A percentile compares a stretch with the other conserved stretches of the same genome.
Conservation (phyloP, 2,113 vertebrate species). For the Entomyzon cyanotis region DNA sequence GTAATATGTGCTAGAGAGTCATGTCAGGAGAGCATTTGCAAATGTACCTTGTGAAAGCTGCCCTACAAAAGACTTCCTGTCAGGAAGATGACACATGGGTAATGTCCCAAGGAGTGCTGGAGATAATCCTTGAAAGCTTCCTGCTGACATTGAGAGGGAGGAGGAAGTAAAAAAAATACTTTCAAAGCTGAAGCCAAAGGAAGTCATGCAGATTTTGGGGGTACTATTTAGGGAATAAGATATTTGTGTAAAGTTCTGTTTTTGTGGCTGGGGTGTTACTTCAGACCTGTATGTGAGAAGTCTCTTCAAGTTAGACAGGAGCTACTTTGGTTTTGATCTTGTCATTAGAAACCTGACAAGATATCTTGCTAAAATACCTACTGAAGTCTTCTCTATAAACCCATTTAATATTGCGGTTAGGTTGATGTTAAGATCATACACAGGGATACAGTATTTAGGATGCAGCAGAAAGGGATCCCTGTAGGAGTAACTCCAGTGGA, state of each 20-base stretch:
- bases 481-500: neutral
- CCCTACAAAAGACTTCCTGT: neutral
- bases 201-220: neutral
- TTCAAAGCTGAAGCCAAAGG: neutral
- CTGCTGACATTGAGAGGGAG: neutral
- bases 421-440: neutral
- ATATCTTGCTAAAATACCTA: neutral
- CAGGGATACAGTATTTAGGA: neutral
- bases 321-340: neutral
- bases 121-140: slow-evolving; percentile 19
- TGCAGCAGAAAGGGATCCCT: neutral
- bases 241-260: neutral
- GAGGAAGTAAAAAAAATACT: neutral
- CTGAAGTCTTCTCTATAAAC: neutral
- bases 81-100: neutral
- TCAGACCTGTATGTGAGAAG: neutral
- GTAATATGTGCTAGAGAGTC: neutral
- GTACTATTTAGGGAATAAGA: neutral
- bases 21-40: neutral
- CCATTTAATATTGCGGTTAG: neutral
- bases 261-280: neutral
- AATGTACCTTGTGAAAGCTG: neutral
- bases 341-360: neutral
- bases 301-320: neutral
- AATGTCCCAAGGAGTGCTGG: neutral